These are phyloP conservation scores for Tenebrio molitor DNA, from an alignment of 1,140 invertebrate species.

Conservation along the genomic window DNA sequence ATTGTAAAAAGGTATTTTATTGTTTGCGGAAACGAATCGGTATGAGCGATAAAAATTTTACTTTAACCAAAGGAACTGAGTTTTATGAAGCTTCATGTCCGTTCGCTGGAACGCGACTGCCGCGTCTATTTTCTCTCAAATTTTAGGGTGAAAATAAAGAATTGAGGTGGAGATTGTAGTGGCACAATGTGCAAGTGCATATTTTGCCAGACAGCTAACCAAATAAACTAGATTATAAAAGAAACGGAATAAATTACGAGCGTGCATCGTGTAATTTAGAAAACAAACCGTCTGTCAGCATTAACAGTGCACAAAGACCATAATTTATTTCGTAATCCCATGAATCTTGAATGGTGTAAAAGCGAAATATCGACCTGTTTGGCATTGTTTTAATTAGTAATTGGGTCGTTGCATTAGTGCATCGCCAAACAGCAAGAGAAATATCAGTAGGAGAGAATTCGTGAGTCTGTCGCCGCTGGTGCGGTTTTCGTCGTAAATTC, in stretches of 20 bases:
- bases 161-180: no score
- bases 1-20: slow-evolving; percentile 16
- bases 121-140: background rate
- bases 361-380: background rate
- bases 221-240: background rate
- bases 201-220: background rate
- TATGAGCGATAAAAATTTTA: slow-evolving; percentile 8
- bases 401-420: background rate
- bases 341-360: background rate
- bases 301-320: background rate
- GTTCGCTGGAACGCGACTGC: no score
- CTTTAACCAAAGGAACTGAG: background rate
- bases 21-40: slow-evolving; percentile 7
- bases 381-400: background rate
- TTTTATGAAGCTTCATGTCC: background rate
- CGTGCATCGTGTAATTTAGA: background rate
- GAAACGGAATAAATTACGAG: background rate
- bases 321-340: background rate
- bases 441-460: no score
- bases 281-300: background rate
- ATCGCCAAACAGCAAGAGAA: background rate
- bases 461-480: background rate
- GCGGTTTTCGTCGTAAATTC: background rate
- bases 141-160: background rate
- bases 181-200: background rate